A percentile compares a stretch with the other conserved stretches of the same genome.
phyloP scores from a whole-genome alignment of 2,888 invertebrate genomes.

The Celastrina argiolus region DNA sequence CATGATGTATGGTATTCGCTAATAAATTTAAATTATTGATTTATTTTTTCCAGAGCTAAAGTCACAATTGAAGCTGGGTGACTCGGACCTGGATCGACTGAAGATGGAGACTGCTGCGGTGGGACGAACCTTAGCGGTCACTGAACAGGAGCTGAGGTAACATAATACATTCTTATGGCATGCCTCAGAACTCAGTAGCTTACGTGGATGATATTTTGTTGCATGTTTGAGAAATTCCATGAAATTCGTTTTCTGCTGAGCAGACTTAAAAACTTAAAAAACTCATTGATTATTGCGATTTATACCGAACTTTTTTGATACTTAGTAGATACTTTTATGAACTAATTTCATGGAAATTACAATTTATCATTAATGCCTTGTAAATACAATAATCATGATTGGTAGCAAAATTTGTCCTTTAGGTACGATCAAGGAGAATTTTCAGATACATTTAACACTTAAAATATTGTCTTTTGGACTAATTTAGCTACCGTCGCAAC shows the following conservation, averaged over 20 bases:
- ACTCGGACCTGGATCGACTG: conserved; percentile 54
- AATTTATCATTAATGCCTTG: conserved; percentile 16
- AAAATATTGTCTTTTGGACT: conserved; percentile 70
- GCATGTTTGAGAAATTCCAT: conserved; percentile 11
- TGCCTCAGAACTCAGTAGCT: not conserved
- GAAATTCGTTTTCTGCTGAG: not conserved
- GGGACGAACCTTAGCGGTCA: conserved; percentile 63
- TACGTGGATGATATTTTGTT: not conserved
- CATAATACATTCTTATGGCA: conserved; percentile 27
- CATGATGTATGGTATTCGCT: not conserved
- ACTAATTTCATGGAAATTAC: not conserved
- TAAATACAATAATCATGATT: conserved; percentile 40
- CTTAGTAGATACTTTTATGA: not conserved
- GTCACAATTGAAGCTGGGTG: conserved; percentile 55
- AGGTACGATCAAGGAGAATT: conserved; percentile 18
- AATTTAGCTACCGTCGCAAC: conserved; percentile 66
- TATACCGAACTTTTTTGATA: not conserved
- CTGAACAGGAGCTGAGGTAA: conserved; percentile 69
- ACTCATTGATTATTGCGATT: not conserved
- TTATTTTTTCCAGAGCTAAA: conserved; percentile 51
- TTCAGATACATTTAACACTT: conserved; percentile 20
- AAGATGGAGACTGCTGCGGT: conserved; percentile 58
- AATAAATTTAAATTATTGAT: not conserved
- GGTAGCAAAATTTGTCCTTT: conserved; percentile 65
- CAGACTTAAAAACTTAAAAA: not conserved